phyloP scores from a whole-genome alignment of 2,888 invertebrate genomes.

The Halocaridina rubra region DNA sequence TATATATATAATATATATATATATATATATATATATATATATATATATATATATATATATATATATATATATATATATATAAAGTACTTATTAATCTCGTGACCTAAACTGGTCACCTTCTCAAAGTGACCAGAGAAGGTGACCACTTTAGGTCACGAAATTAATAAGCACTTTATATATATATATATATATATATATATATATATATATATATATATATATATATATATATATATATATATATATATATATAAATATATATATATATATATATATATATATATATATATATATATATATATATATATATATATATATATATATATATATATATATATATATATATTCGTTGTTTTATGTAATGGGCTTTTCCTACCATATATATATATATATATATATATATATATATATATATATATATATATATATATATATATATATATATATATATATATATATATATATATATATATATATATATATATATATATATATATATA shows the following conservation, averaged over 20 bases:
- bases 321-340: constrained; percentile 13
- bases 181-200: not conserved
- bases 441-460: not conserved
- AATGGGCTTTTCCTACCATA: too few relatives aligned
- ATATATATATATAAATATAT: not conserved
- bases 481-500: constrained; percentile 11
- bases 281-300: not conserved
- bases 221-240: not conserved
- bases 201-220: not conserved
- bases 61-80: not conserved
- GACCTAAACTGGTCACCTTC: too few relatives aligned
- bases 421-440: constrained; percentile 2
- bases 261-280: constrained; percentile 5
- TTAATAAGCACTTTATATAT: too few relatives aligned
- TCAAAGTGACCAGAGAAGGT: too few relatives aligned
- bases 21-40: constrained; percentile 18
- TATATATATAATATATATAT: not conserved
- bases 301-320: constrained; percentile 12
- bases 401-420: not conserved
- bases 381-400: not conserved
- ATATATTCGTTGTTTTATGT: too few relatives aligned
- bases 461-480: constrained; percentile 14
- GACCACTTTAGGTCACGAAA: too few relatives aligned
- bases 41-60: not conserved
- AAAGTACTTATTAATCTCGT: too few relatives aligned